Conservation (phyloP, 2,113 vertebrate species). For the Lethenteron camtschaticum region DNA sequence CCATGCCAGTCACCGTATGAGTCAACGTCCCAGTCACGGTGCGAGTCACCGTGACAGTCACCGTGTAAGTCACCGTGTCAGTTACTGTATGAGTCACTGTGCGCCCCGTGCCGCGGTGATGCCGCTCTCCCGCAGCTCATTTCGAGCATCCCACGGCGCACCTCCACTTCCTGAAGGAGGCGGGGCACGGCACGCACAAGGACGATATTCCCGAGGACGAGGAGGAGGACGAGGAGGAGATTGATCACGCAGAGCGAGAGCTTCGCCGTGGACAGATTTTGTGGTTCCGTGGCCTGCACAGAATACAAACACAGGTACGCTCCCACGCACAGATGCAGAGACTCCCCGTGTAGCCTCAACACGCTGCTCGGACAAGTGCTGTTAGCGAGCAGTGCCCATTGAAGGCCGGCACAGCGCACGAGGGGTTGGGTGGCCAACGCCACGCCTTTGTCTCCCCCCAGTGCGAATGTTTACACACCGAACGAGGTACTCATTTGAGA, state of each 20-base stretch:
- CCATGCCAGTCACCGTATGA: not conserved
- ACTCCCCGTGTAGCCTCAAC: too few relatives aligned
- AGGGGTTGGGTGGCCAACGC: too few relatives aligned
- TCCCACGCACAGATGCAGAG: slow-evolving; percentile 1
- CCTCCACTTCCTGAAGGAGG: slow-evolving; percentile 72
- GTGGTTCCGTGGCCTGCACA: slow-evolving; percentile 91
- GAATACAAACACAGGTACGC: slow-evolving; percentile 92
- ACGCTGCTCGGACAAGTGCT: too few relatives aligned
- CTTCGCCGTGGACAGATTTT: slow-evolving; percentile 87
- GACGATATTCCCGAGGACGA: slow-evolving; percentile 78
- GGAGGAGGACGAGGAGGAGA: slow-evolving; percentile 74
- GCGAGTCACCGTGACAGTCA: not conserved
- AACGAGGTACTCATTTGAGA: too few relatives aligned
- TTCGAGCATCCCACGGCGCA: slow-evolving; percentile 59
- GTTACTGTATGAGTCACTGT: not conserved
- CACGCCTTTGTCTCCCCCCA: too few relatives aligned
- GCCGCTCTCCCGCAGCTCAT: slow-evolving; percentile 42
- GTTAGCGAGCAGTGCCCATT: too few relatives aligned
- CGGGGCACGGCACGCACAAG: slow-evolving; percentile 65
- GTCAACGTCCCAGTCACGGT: not conserved
- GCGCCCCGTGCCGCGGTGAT: not conserved
- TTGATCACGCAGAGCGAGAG: slow-evolving; percentile 83
- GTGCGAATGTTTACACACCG: too few relatives aligned
- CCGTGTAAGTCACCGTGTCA: not conserved
- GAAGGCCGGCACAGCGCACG: too few relatives aligned